A percentile compares a stretch with the other conserved stretches of the same genome.
These are phyloP conservation scores for Heliconius ethilla DNA, from an alignment of 2,888 invertebrate species.

Conservation along the genomic window DNA sequence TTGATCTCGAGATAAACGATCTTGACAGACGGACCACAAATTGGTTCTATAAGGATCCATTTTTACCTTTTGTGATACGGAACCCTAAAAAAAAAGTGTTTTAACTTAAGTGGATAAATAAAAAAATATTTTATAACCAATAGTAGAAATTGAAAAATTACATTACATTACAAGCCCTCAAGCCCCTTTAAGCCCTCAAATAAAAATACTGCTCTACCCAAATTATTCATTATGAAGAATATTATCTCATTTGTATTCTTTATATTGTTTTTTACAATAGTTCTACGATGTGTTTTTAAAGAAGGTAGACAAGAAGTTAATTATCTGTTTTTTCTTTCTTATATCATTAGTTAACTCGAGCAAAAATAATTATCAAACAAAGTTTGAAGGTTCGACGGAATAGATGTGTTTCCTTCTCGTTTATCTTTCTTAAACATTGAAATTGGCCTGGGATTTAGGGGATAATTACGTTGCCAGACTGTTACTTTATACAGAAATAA, in stretches of 20 bases:
- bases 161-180: too few relatives aligned
- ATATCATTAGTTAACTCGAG: not conserved
- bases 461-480: constrained; percentile 77
- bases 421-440: constrained; percentile 81
- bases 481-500: constrained; percentile 51
- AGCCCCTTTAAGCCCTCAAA: not conserved
- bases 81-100: too few relatives aligned
- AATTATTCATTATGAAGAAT: not conserved
- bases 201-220: not conserved
- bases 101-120: not conserved
- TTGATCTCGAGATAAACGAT: too few relatives aligned
- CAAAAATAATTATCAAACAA: constrained; percentile 23
- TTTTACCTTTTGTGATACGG: not conserved
- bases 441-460: constrained; percentile 73
- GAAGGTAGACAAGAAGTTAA: not conserved
- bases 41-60: not conserved
- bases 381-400: constrained; percentile 69
- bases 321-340: not conserved
- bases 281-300: not conserved
- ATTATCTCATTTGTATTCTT: not conserved
- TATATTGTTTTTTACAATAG: too few relatives aligned
- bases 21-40: too few relatives aligned
- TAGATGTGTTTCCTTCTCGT: constrained; percentile 74
- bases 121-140: not conserved
- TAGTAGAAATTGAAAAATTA: not conserved